Conservation (phyloP, 37 sponge, comb jelly and placozoan species). For the Lycopodina hypogea region DNA sequence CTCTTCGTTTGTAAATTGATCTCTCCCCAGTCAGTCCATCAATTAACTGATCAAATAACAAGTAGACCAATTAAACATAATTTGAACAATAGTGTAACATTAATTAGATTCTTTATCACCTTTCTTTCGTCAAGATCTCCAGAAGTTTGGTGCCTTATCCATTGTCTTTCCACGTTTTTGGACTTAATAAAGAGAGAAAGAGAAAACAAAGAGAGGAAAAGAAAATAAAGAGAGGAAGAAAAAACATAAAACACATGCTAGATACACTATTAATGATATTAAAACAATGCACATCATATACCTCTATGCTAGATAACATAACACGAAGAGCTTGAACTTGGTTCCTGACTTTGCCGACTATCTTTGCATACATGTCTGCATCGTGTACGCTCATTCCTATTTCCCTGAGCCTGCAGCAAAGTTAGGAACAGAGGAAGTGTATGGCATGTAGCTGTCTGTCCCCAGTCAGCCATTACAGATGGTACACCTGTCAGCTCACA, state of each 20-base stretch:
- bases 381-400: slow-evolving; percentile 90
- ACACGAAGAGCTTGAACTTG: slow-evolving; percentile 67
- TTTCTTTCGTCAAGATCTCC: slow-evolving; percentile 92
- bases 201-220: not conserved
- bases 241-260: not conserved
- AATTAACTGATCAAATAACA: slow-evolving; percentile 43
- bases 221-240: too few relatives aligned
- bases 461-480: too few relatives aligned
- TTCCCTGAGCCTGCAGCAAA: slow-evolving; percentile 66
- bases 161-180: slow-evolving; percentile 74
- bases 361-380: slow-evolving; percentile 65
- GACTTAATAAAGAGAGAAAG: slow-evolving; percentile 36
- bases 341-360: slow-evolving; percentile 45
- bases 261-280: too few relatives aligned
- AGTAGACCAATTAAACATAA: not conserved
- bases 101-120: slow-evolving; percentile 21
- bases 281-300: too few relatives aligned
- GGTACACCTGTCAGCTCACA: too few relatives aligned
- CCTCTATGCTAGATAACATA: slow-evolving; percentile 58
- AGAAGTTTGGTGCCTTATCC: slow-evolving; percentile 84
- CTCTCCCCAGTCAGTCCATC: slow-evolving; percentile 88
- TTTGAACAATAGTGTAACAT: not conserved
- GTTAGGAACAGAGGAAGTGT: not conserved
- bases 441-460: not conserved
- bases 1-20: slow-evolving; percentile 79